Base-by-base conservation (phyloP, 64 coral and sea anemone species). In the Stichodactyla helianthus region DNA sequence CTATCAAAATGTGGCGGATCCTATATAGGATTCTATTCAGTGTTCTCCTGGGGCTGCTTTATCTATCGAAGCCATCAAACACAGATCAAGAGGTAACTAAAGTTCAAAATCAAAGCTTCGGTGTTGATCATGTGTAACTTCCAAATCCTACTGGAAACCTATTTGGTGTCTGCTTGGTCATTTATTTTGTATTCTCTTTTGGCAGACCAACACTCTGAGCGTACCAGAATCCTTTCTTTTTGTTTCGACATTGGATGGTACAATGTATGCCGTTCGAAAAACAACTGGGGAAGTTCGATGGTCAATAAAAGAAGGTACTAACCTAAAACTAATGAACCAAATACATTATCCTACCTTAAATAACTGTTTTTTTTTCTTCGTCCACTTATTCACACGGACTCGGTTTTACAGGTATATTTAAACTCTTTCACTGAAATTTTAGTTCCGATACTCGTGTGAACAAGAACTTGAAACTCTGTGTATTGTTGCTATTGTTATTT, bases 211-310 rank as follows among this genome's bases (percentile, higher is more conserved):
- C 67, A 93, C 94, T 53, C 88, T 96, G 74, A 96, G 84, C 59
- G 91, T 96, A 22, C 94, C 94, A 52, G 91, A 96, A 62, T 96
- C 94, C 10, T 96, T 93, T 76, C 91, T 96, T 12, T 96, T 96
- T 59, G 87, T 96, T 17, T 96, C 94, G 55, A 96, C 94, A 19
- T 55, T 96, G 88, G 94, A 96, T 88, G 94, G 94, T 44, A 96
- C 94, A 14, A 93, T 96, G 94, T 84, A 96, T 86, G 94, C 94
- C 23, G 94, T 96, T 77, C 91, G 88, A 52, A 92, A 92, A 77
- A 92, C 89, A 55, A 93, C 94, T 14, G 94, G 94, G 60, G 94
- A 96, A 88, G 88, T 96, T 67, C 84, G 89, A 65, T 96, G 94
- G 94, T 96, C 94, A 0, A 54, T 96, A 28, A 96, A 96, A 82